Evolutionary conservation across 2,888 invertebrate species (phyloP).

Genomic region (Tenthredo livida): DNA sequence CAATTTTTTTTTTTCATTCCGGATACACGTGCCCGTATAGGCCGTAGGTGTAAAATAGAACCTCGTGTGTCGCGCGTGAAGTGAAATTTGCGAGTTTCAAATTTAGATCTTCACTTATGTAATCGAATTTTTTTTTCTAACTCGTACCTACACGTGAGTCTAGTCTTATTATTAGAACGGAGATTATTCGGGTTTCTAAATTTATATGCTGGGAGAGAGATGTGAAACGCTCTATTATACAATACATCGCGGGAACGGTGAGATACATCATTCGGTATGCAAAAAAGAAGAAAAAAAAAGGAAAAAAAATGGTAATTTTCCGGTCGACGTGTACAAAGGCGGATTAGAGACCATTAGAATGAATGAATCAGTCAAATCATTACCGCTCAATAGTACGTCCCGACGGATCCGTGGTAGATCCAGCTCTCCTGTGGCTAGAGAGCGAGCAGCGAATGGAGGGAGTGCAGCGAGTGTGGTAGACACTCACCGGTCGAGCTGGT

Average conservation of each 20-base stretch:
- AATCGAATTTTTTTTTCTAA: neutral
- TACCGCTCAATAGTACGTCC: conserved; percentile 56
- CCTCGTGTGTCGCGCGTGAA: neutral
- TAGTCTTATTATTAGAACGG: neutral
- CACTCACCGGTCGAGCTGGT: conserved; percentile 78
- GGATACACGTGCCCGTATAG: too few relatives aligned
- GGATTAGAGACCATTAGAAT: conserved; percentile 24
- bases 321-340: neutral
- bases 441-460: conserved; percentile 78
- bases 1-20: too few relatives aligned
- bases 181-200: neutral
- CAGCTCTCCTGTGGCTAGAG: conserved; percentile 76
- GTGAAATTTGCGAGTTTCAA: neutral
- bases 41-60: neutral
- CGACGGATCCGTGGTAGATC: conserved; percentile 55
- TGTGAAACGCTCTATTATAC: neutral
- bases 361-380: conserved; percentile 49
- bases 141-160: neutral
- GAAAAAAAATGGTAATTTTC: neutral
- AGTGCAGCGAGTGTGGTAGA: conserved; percentile 79
- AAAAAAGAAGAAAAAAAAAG: neutral
- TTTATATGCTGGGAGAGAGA: neutral
- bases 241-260: neutral
- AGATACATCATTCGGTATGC: neutral
- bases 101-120: neutral